These are phyloP conservation scores for Archegozetes longisetosus DNA, from an alignment of 1,140 invertebrate species.

Conservation along the genomic window DNA sequence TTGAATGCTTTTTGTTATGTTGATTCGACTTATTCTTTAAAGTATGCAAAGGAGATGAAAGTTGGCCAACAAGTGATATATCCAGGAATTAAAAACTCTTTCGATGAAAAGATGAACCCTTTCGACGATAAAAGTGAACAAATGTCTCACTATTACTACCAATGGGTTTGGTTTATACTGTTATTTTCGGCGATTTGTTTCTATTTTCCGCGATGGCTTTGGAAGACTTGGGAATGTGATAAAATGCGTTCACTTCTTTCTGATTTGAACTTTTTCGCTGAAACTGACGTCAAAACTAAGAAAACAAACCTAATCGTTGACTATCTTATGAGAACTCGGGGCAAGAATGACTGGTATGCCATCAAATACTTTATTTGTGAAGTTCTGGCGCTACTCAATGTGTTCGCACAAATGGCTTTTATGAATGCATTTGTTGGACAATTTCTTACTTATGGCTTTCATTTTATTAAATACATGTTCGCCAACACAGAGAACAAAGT, in stretches of 20 bases:
- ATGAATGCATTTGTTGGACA: neutral
- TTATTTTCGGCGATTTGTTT: conserved; percentile 85
- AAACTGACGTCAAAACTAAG: neutral
- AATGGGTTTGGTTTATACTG: conserved; percentile 84
- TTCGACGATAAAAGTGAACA: conserved; percentile 28
- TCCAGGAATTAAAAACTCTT: too few species aligned
- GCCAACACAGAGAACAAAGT: neutral
- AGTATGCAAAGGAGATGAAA: neutral
- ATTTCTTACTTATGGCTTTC: neutral
- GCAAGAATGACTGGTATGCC: neutral
- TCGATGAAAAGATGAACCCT: too few species aligned
- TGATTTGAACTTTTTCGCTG: neutral
- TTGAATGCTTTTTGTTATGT: neutral
- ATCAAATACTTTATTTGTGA: neutral
- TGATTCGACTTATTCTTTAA: neutral
- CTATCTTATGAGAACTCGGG: neutral
- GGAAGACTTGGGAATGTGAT: conserved; percentile 44
- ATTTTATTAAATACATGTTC: neutral
- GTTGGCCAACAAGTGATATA: too few species aligned
- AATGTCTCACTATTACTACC: conserved; percentile 73
- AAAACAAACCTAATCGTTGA: neutral
- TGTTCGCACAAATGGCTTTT: neutral
- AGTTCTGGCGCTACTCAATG: neutral
- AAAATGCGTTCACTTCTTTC: neutral
- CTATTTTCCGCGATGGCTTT: conserved; percentile 83